Percentiles rank a stretch among this genome's conserved stretches.
Evolutionary conservation across 2,888 invertebrate genomes (phyloP).

Genomic region (Camptogramma bilineatum): DNA sequence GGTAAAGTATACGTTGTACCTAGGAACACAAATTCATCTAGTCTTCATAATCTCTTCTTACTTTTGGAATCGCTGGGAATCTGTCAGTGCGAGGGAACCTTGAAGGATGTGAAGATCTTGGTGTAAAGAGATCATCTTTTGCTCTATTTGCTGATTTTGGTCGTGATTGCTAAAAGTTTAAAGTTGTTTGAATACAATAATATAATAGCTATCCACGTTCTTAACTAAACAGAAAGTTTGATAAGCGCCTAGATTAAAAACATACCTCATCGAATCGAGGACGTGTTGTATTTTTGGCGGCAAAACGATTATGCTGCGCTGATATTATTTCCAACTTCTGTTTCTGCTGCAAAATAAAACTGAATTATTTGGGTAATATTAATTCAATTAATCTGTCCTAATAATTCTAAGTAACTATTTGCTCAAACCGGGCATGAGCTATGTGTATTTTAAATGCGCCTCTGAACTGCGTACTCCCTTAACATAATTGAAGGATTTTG

Average conservation of each 20-base stretch:
- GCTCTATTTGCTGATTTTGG: constrained; percentile 62
- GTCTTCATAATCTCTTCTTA: background rate
- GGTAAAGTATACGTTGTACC: background rate
- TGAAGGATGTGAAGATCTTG: constrained; percentile 27
- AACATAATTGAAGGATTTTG: too few relatives aligned
- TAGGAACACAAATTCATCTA: too few relatives aligned
- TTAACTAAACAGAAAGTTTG: background rate
- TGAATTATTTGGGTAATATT: constrained; percentile 7
- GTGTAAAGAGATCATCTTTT: constrained; percentile 51
- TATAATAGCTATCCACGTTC: background rate
- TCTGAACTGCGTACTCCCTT: too few relatives aligned
- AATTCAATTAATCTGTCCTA: too few relatives aligned
- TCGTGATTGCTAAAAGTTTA: constrained; percentile 44
- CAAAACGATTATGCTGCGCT: constrained; percentile 41
- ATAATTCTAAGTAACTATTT: too few relatives aligned
- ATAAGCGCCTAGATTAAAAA: background rate
- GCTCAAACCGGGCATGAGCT: too few relatives aligned
- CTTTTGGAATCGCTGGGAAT: constrained; percentile 23
- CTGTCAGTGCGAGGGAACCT: constrained; percentile 26
- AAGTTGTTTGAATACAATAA: background rate
- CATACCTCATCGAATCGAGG: constrained; percentile 50
- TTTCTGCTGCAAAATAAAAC: constrained; percentile 39
- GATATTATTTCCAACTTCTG: constrained; percentile 39
- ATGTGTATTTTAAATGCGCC: too few relatives aligned
- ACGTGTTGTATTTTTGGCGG: constrained; percentile 33